Evolutionary conservation across 2,888 invertebrate species (phyloP).

Genomic region (Drosophila mayaguana): DNA sequence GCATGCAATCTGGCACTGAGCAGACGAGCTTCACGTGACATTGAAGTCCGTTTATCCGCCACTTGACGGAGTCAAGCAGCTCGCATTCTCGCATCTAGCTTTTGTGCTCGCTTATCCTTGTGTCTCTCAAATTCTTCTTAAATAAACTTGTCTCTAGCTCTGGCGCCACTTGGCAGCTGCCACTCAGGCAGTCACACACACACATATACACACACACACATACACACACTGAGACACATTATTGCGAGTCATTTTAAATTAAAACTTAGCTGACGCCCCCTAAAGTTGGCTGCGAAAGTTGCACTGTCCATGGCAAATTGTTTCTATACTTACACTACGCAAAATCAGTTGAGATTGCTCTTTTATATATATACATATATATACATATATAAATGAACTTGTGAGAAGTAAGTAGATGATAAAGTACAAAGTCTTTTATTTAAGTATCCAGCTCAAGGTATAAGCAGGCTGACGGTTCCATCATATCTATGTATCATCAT

Average conservation of each 20-base stretch:
- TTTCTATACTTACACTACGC: constrained; percentile 13
- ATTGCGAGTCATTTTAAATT: constrained; percentile 38
- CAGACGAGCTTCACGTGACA: not conserved
- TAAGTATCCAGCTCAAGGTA: not conserved
- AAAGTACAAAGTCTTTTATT: not conserved
- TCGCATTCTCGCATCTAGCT: constrained; percentile 8
- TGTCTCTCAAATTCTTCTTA: constrained; percentile 26
- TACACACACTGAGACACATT: constrained; percentile 18
- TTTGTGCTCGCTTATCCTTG: constrained; percentile 22
- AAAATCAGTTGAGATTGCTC: constrained; percentile 4
- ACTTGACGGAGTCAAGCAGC: constrained; percentile 3
- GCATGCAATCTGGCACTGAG: not conserved
- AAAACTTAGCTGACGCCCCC: constrained; percentile 33
- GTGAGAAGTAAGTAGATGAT: not conserved
- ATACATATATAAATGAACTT: not conserved
- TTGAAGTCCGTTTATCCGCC: not conserved
- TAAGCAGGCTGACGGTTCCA: not conserved
- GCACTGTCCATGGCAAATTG: constrained; percentile 18
- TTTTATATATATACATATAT: too few relatives aligned
- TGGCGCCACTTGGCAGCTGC: constrained; percentile 45
- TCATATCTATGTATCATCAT: too few relatives aligned
- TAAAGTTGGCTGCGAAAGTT: constrained; percentile 26
- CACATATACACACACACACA: not conserved
- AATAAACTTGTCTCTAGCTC: constrained; percentile 29
- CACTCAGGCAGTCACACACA: constrained; percentile 23